Conservation (phyloP, 2,888 invertebrate species). For the Tanytarsus gracilentus region DNA sequence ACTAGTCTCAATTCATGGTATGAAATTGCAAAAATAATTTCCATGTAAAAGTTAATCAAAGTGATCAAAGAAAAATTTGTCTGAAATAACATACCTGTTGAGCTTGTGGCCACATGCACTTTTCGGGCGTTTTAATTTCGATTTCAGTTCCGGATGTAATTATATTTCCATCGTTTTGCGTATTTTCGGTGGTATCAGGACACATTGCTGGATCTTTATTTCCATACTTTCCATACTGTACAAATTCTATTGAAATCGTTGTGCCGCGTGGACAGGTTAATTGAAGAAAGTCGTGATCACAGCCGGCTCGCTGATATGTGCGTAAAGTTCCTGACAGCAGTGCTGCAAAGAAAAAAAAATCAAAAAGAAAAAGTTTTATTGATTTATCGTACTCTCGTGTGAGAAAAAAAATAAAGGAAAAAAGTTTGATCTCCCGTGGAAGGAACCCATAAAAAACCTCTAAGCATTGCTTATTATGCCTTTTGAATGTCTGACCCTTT, state of each 20-base stretch:
- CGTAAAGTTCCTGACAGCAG: slow-evolving; percentile 81
- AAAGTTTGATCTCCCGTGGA: no score
- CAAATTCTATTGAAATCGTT: slow-evolving; percentile 80
- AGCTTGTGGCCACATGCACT: slow-evolving; percentile 58
- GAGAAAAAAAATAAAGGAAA: no score
- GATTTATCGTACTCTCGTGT: slow-evolving; percentile 8
- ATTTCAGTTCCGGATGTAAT: slow-evolving; percentile 44
- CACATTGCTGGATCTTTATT: slow-evolving; percentile 41
- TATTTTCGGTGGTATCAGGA: slow-evolving; percentile 40
- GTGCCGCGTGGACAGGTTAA: slow-evolving; percentile 86
- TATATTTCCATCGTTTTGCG: slow-evolving; percentile 35
- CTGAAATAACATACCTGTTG: slow-evolving; percentile 54
- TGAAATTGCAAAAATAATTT: background rate
- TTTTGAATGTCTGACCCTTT: slow-evolving; percentile 1
- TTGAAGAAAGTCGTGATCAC: slow-evolving; percentile 81
- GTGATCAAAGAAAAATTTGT: background rate
- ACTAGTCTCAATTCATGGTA: no score
- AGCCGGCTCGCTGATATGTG: slow-evolving; percentile 84
- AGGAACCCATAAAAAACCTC: no score
- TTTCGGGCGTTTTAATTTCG: slow-evolving; percentile 51
- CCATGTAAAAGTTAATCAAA: background rate
- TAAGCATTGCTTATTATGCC: no score
- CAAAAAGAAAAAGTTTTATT: slow-evolving; percentile 3
- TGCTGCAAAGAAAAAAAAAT: slow-evolving; percentile 51
- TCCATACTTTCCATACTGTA: slow-evolving; percentile 69